These are phyloP conservation scores for Eupithecia inturbata DNA, from an alignment of 2,888 invertebrate genomes.

Conservation along the genomic window DNA sequence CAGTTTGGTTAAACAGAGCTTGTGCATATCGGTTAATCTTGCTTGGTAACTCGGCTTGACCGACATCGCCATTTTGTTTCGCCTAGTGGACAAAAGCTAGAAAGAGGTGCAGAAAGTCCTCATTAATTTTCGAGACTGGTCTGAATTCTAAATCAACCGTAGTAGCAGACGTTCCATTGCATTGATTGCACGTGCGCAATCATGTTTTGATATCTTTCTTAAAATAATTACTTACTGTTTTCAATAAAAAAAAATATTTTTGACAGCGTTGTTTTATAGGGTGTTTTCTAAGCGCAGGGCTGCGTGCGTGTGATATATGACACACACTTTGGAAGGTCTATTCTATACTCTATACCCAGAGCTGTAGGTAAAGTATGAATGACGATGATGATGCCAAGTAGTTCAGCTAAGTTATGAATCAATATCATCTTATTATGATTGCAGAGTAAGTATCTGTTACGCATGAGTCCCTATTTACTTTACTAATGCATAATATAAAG, in stretches of 20 bases:
- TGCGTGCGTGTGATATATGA: no score
- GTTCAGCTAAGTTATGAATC: neutral
- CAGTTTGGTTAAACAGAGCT: conserved; percentile 17
- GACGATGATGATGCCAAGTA: neutral
- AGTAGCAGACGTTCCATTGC: no score
- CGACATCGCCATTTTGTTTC: neutral
- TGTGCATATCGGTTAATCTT: conserved; percentile 1
- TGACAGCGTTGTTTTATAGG: neutral
- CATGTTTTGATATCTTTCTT: neutral
- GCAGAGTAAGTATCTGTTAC: neutral
- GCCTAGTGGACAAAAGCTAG: neutral
- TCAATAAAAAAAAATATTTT: no score
- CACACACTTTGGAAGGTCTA: neutral
- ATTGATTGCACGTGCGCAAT: neutral
- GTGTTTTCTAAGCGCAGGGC: neutral
- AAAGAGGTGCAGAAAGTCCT: neutral
- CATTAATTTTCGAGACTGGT: neutral
- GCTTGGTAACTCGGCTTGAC: neutral
- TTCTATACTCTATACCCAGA: neutral
- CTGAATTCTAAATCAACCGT: neutral
- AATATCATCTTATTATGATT: neutral
- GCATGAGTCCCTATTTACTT: conserved; percentile 11
- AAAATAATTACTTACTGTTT: neutral
- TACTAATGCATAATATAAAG: conserved; percentile 11
- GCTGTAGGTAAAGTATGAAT: neutral